Conservation (phyloP, 53 echinoderm and acorn worm genomes). For the Paracentrotus lividus region DNA sequence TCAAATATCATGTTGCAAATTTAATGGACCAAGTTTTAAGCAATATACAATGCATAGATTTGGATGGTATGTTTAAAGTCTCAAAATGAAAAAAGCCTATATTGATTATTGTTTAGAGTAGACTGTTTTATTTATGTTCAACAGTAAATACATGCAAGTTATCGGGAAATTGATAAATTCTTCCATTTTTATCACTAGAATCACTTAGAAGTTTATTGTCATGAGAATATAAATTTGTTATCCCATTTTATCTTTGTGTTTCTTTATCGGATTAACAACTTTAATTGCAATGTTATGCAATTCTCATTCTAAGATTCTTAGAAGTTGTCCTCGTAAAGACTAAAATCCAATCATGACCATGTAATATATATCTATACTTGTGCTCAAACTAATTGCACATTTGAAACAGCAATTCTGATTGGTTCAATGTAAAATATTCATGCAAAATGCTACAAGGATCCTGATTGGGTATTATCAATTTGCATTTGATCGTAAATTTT, state of each 20-base stretch:
- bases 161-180: not conserved
- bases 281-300: not conserved
- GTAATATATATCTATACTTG: too few relatives aligned
- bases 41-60: not conserved
- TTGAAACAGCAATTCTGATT: too few relatives aligned
- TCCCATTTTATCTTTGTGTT: not conserved
- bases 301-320: not conserved
- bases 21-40: slow-evolving; percentile 46
- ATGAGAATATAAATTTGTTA: not conserved
- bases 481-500: too few relatives aligned
- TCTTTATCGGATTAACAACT: not conserved
- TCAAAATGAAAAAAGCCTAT: not conserved
- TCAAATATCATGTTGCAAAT: slow-evolving; percentile 20
- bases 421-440: too few relatives aligned
- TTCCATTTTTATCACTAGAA: slow-evolving; percentile 5
- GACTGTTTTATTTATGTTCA: slow-evolving; percentile 13
- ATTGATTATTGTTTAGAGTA: not conserved
- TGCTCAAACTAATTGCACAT: too few relatives aligned
- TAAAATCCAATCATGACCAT: not conserved
- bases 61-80: not conserved
- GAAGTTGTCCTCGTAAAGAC: not conserved
- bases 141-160: not conserved
- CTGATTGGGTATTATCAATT: too few relatives aligned
- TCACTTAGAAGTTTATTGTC: slow-evolving; percentile 10
- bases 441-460: too few relatives aligned